Base-by-base conservation (phyloP, 2,797 vertebrate genomes). In the Vultur gryphus region DNA sequence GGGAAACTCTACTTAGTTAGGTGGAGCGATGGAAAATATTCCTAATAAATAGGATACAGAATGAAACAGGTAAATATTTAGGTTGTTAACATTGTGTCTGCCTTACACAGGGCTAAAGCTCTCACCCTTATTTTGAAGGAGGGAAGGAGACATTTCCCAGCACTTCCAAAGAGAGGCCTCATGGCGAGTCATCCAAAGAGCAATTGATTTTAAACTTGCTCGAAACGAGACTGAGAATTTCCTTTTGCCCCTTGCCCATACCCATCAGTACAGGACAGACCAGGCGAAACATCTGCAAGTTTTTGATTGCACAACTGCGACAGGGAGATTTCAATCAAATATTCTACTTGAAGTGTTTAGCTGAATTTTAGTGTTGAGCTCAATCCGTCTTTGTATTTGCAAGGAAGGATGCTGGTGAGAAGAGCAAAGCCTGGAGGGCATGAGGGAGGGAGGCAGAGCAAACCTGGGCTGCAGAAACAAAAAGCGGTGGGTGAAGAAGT, bases 61-160 rank as follows among this genome's bases (percentile, higher is more conserved):
- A 55, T 0, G 54, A 57, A 96, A 65, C 87, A 95, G 95, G 93
- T 96, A 91, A 89, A 88, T 88, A 89, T 96, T 92, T 89, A 54
- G 69, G 84, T 51, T 59, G 76, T 87, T 92, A 88, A 37, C 4
- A 1, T 21, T 24, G 41, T 0, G 10, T 46, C 70, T 91, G 96
- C 80, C 54, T 73, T 51, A 51, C 8, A 2, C 11, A 44, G 64
- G 59, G 85, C 49, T 64, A 2, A 13, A 44, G 43, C 61, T 82
- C 73, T 65, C 61, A 8, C 26, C 65, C 35, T 15, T 58, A 2
- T 17, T 83, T 26, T 59, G 75, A 33, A 66, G 59, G 48, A 65
- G 58, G 67, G 75, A 90, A 89, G 65, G 83, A 92, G 85, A 39
- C 5, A 1, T 43, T 84, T 58, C 59, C 29, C 80, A 57, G 55